Evolutionary conservation across 37 sponge, comb jelly and placozoan species (phyloP), one percentile per base, ranked within the genome.

Genomic region (Mnemiopsis leidyi): DNA sequence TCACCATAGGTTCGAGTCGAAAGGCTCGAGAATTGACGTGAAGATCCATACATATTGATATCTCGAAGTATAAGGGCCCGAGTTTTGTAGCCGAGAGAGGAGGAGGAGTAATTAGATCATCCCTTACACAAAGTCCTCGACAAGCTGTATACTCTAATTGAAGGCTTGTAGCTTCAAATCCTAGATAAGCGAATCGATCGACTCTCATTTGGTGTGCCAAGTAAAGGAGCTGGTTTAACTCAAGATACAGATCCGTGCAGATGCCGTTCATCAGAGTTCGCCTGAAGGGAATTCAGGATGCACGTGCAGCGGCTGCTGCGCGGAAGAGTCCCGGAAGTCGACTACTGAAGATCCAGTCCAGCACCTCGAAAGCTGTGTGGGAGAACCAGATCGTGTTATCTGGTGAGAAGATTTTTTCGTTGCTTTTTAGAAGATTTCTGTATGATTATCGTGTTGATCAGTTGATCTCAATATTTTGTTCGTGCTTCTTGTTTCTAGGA

Each of bases 301-400:
- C 79, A 77, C 79, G 79, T 77, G 79, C 79, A 3, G 79, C 79
- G 30, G 79, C 79, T 34, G 79, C 36, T 28, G 79, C 79, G 79
- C 79, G 79, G 79, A 26, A 32, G 32, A 32, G 79, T 9, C 18
- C 32, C 35, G 26, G 32, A 26, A 32, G 35, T 32, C 26, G 35
- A 7, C 36, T 77, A 0, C 79, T 77, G 2, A 28, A 32, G 35
- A 77, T 77, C 30, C 79, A 77, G 36, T 77, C 79, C 32, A 77
- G 79, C 32, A 32, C 32, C 36, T 34, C 36, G 0, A 77, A 77
- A 34, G 79, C 79, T 32, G 79, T 77, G 1, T 77, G 79, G 79
- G 79, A 77, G 35, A 77, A 77, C 36, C 26, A 77, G 33, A 32
- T 77, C 1, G 32, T 77, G 5, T 34, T 77, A 36, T 77, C 79